A percentile compares a stretch with the other conserved stretches of the same genome.
These are phyloP conservation scores for Drosophila lowei DNA, from an alignment of 1,140 invertebrate genomes.

Conservation along the genomic window DNA sequence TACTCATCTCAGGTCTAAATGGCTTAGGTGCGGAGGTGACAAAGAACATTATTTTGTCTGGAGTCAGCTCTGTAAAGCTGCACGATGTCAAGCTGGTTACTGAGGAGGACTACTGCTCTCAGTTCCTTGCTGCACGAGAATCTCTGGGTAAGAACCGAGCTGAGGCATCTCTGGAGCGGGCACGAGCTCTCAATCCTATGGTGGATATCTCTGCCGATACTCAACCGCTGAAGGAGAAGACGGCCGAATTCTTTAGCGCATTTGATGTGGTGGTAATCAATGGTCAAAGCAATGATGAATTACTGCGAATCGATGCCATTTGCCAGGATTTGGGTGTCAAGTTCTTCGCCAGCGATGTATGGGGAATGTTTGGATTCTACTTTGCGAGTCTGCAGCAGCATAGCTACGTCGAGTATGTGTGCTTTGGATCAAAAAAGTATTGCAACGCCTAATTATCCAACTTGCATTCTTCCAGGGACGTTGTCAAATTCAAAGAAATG, in stretches of 20 bases:
- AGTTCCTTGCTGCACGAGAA: conserved; percentile 90
- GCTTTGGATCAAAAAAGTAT: not conserved
- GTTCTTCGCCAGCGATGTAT: conserved; percentile 96
- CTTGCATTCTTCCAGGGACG: conserved; percentile 75
- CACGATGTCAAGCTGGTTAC: conserved; percentile 91
- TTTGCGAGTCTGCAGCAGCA: conserved; percentile 95
- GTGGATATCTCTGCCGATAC: conserved; percentile 92
- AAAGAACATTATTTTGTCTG: conserved; percentile 98
- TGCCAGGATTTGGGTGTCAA: conserved; percentile 92
- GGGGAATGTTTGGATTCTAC: conserved; percentile 96
- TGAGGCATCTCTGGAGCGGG: conserved; percentile 89
- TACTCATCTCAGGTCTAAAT: conserved; percentile 94
- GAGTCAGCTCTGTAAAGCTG: conserved; percentile 95
- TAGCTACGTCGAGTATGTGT: conserved; percentile 92
- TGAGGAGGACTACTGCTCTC: conserved; percentile 89
- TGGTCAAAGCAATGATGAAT: conserved; percentile 87
- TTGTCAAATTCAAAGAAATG: conserved; percentile 85
- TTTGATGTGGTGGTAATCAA: conserved; percentile 95
- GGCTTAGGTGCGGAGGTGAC: conserved; percentile 97
- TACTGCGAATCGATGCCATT: conserved; percentile 90
- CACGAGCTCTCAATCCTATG: conserved; percentile 95
- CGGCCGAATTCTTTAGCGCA: conserved; percentile 89
- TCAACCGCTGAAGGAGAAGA: conserved; percentile 85
- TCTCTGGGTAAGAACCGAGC: conserved; percentile 91
- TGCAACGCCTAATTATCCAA: not conserved